These are phyloP conservation scores for Haliclona indistincta DNA, from an alignment of 37 sponge, comb jelly and placozoan genomes.

Conservation along the genomic window DNA sequence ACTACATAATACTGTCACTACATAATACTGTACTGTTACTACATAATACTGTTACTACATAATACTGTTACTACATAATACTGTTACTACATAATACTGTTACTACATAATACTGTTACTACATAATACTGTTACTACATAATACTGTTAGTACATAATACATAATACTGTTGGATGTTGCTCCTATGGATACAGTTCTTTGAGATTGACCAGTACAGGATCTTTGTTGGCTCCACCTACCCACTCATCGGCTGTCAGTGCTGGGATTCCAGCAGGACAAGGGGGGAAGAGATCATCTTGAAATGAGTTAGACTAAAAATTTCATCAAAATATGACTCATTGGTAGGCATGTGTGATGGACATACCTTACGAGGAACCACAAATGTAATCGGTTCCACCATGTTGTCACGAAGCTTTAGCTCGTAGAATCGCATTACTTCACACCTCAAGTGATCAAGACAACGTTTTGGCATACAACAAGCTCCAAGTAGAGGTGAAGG, in stretches of 20 bases:
- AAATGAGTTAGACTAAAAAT: slow-evolving; percentile 81
- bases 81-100: too few species aligned
- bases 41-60: too few species aligned
- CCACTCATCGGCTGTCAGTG: slow-evolving; percentile 78
- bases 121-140: too few species aligned
- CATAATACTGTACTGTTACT: too few species aligned
- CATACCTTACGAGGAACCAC: slow-evolving; percentile 87
- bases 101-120: too few species aligned
- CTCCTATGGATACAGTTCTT: too few species aligned
- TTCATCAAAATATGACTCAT: too few species aligned
- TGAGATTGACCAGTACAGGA: slow-evolving; percentile 37
- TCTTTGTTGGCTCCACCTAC: slow-evolving; percentile 33
- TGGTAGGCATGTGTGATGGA: too few species aligned
- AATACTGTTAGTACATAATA: too few species aligned
- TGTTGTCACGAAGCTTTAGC: slow-evolving; percentile 59
- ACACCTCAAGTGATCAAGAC: slow-evolving; percentile 64
- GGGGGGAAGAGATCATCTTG: slow-evolving; percentile 74
- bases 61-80: too few species aligned
- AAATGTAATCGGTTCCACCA: slow-evolving; percentile 77
- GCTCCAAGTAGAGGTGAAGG: slow-evolving; percentile 63
- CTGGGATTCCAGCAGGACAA: slow-evolving; percentile 31
- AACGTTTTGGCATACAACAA: slow-evolving; percentile 71
- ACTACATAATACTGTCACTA: too few species aligned
- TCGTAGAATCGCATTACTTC: slow-evolving; percentile 87
- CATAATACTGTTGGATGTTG: too few species aligned